These are phyloP conservation scores for Lacanobia wlatinum DNA, from an alignment of 2,888 invertebrate species.

Conservation along the genomic window DNA sequence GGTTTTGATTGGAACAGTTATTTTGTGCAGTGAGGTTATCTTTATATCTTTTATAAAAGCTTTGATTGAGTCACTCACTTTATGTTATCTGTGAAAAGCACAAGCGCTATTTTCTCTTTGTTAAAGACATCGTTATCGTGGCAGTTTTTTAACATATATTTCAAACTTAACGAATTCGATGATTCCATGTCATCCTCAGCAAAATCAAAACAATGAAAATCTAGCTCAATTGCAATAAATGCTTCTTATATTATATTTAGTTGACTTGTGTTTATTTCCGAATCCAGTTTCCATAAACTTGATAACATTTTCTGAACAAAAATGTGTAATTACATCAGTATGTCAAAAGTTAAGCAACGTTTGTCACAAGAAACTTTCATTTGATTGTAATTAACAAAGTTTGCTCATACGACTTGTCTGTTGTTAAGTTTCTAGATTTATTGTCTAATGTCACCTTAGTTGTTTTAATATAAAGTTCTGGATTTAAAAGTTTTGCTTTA, in stretches of 20 bases:
- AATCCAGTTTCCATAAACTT: conserved; percentile 8
- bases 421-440: conserved; percentile 51
- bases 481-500: not conserved
- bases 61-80: not conserved
- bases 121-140: not conserved
- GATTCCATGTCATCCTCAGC: not conserved
- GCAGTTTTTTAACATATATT: not conserved
- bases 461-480: conserved; percentile 33
- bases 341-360: conserved; percentile 60
- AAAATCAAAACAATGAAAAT: not conserved
- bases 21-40: not conserved
- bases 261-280: no score
- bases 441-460: conserved; percentile 31
- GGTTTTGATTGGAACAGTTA: conserved; percentile 13
- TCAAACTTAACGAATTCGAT: not conserved
- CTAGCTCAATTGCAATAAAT: not conserved
- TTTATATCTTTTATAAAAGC: conserved; percentile 3
- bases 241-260: not conserved
- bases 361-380: conserved; percentile 53
- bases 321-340: conserved; percentile 62
- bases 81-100: not conserved
- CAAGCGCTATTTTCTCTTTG: not conserved
- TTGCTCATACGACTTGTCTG: conserved; percentile 52
- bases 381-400: conserved; percentile 65
- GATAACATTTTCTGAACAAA: conserved; percentile 24